Evolutionary conservation across 2,113 vertebrate genomes (phyloP).

Genomic region (Gobiocypris rarus): DNA sequence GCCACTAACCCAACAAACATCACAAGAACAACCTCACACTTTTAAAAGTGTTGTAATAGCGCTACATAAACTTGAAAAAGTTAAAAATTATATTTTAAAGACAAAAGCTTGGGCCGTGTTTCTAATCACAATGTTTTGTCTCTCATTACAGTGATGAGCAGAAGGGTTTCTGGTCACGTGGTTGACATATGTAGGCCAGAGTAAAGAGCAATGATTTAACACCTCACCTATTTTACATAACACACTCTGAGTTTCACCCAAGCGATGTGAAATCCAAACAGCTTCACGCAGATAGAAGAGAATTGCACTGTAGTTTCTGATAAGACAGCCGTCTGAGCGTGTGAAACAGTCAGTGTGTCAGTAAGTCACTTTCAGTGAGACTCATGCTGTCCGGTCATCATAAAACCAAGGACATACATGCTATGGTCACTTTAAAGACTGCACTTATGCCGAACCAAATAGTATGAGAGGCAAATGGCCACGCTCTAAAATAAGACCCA

Average conservation of each 20-base stretch:
- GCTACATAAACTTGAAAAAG: not conserved
- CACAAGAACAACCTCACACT: not conserved
- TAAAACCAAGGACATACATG: not conserved
- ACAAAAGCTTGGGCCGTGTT: not conserved
- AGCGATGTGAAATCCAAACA: not conserved
- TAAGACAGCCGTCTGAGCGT: not conserved
- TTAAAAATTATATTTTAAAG: too few species aligned
- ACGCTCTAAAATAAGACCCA: not conserved
- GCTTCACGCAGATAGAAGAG: not conserved
- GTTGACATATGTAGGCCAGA: slow-evolving; percentile 25
- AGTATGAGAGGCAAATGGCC: not conserved
- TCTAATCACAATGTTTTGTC: not conserved
- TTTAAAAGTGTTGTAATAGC: not conserved
- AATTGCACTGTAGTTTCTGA: not conserved
- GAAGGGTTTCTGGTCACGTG: not conserved
- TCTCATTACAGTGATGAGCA: not conserved
- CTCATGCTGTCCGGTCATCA: not conserved
- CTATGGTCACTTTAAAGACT: not conserved
- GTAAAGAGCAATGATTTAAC: slow-evolving; percentile 31
- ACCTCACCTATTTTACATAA: slow-evolving; percentile 23
- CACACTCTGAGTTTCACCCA: not conserved
- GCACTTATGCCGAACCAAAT: not conserved
- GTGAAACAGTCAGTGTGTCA: slow-evolving; percentile 56
- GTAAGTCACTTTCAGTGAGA: slow-evolving; percentile 41
- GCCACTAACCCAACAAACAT: not conserved